phyloP scores from a whole-genome alignment of 1,140 invertebrate species.

The Pissodes strobi region DNA sequence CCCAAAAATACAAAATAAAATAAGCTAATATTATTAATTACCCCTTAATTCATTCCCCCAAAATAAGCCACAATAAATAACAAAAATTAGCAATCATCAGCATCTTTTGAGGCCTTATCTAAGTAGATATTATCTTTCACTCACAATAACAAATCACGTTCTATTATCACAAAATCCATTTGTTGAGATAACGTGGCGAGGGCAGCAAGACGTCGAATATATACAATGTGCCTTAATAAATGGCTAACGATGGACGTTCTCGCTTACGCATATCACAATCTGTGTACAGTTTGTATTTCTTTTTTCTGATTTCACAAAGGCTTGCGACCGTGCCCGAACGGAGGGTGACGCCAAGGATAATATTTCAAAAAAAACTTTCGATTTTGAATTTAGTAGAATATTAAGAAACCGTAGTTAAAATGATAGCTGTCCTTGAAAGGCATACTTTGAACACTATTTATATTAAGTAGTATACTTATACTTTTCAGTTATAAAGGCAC shows the following conservation, averaged over 20 bases:
- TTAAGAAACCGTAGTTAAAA: not conserved
- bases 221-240: not conserved
- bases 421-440: constrained; percentile 24
- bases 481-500: constrained; percentile 31
- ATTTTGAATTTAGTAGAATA: not conserved
- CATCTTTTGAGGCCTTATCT: not conserved
- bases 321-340: constrained; percentile 6
- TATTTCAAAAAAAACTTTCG: not conserved
- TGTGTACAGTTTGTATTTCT: constrained; percentile 39
- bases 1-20: no score
- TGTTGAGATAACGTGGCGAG: not conserved
- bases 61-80: constrained; percentile 4
- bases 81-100: constrained; percentile 5
- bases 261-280: constrained; percentile 47
- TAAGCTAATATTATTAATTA: no score
- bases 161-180: constrained; percentile 4
- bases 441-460: constrained; percentile 20
- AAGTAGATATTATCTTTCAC: not conserved
- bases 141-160: not conserved
- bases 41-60: no score
- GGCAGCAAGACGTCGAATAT: not conserved
- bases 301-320: constrained; percentile 22
- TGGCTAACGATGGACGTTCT: not conserved
- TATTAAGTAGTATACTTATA: constrained; percentile 24
- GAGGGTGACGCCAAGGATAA: not conserved